Evolutionary conservation across 2,797 vertebrate genomes (phyloP).

Genomic region (Acrossocheilus wenchowensis): DNA sequence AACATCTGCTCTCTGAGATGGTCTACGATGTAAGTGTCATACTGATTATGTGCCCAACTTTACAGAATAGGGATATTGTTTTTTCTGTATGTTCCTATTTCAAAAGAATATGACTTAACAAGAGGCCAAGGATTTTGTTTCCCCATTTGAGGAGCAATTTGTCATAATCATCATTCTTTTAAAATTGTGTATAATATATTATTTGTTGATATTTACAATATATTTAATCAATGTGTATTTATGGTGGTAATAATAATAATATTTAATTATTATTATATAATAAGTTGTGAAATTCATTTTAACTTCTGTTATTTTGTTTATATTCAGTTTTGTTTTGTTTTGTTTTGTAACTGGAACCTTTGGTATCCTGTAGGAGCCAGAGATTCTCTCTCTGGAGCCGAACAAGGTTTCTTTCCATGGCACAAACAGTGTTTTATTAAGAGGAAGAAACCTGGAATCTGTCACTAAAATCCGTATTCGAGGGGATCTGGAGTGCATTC

Average conservation of each 20-base stretch:
- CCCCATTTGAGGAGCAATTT: background rate
- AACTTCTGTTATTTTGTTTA: background rate
- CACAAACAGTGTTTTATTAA: constrained; percentile 80
- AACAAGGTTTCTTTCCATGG: constrained; percentile 82
- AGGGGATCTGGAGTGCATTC: constrained; percentile 76
- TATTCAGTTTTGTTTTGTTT: background rate
- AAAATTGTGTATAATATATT: background rate
- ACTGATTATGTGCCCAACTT: background rate
- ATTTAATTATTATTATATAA: background rate
- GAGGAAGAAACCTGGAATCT: constrained; percentile 80
- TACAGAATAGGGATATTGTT: background rate
- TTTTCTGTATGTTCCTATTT: background rate
- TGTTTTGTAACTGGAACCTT: background rate
- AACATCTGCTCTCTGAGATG: background rate
- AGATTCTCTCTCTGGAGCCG: constrained; percentile 81
- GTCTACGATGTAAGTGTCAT: constrained; percentile 63
- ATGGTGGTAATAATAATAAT: no score
- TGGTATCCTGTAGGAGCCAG: constrained; percentile 5
- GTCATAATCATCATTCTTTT: background rate
- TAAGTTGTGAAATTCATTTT: background rate
- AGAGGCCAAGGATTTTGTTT: background rate
- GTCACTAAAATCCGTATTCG: constrained; percentile 82
- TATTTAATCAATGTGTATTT: background rate
- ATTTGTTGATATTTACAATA: background rate
- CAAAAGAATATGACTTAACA: background rate